phyloP scores from a whole-genome alignment of 2,113 vertebrate species.

The Terrapene triunguis region DNA sequence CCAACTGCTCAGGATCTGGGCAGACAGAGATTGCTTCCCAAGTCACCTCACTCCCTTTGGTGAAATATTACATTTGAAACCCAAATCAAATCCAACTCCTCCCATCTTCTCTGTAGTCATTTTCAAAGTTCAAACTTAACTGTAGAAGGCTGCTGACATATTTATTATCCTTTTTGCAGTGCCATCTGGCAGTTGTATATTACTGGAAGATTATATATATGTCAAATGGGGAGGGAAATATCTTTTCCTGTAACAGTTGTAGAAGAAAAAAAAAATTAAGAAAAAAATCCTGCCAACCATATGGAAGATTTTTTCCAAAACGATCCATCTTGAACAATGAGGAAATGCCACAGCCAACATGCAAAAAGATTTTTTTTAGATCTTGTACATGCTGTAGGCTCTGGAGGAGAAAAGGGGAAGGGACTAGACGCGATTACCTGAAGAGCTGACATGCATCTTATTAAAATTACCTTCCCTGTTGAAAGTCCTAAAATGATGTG shows the following conservation, averaged over 20 bases:
- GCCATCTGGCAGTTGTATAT: slow-evolving; percentile 77
- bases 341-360: slow-evolving; percentile 33
- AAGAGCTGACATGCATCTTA: rapidly evolving
- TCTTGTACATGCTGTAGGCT: background rate
- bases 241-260: slow-evolving; percentile 69
- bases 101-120: slow-evolving; percentile 25
- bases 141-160: slow-evolving; percentile 65
- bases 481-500: background rate
- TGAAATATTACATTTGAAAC: background rate
- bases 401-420: background rate
- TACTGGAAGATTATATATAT: slow-evolving; percentile 70
- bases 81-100: background rate
- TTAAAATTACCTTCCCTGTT: background rate
- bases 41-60: background rate
- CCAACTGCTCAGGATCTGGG: rapidly evolving
- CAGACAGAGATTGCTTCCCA: rapidly evolving
- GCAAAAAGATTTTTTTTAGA: background rate
- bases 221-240: slow-evolving; percentile 65
- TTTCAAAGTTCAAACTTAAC: slow-evolving; percentile 63
- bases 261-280: slow-evolving; percentile 32
- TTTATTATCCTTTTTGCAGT: slow-evolving; percentile 68
- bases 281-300: slow-evolving; percentile 53
- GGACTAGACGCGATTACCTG: background rate
- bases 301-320: slow-evolving; percentile 68
- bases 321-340: slow-evolving; percentile 69